Evolutionary conservation across 1,140 invertebrate genomes (phyloP).

Genomic region (Diorhabda sublineata): DNA sequence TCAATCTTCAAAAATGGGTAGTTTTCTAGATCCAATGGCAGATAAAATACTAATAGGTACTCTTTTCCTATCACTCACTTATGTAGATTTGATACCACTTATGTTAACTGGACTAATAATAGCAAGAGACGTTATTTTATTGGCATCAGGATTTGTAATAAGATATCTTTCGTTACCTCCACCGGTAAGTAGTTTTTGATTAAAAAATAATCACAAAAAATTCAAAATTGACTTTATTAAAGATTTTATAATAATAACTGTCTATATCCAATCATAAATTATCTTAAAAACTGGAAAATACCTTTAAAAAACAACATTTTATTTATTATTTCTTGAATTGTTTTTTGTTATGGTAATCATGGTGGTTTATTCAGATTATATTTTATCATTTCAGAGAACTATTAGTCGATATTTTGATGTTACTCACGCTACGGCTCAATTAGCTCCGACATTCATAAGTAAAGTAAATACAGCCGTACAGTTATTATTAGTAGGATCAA

Average conservation of each 20-base stretch:
- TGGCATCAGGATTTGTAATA: constrained; percentile 80
- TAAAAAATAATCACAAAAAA: too few relatives aligned
- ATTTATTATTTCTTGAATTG: too few relatives aligned
- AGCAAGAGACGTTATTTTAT: constrained; percentile 75
- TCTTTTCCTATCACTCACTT: constrained; percentile 82
- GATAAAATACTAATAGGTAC: constrained; percentile 92
- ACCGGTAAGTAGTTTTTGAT: constrained; percentile 61
- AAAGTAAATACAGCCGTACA: constrained; percentile 93
- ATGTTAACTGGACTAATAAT: constrained; percentile 81
- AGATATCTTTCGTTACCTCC: constrained; percentile 84
- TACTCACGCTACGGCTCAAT: constrained; percentile 82
- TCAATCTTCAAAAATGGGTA: constrained; percentile 88
- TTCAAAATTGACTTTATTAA: too few relatives aligned
- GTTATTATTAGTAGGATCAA: constrained; percentile 71
- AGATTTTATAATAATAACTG: too few relatives aligned
- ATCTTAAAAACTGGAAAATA: too few relatives aligned
- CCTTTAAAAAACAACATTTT: too few relatives aligned
- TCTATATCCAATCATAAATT: too few relatives aligned
- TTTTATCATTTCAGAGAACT: constrained; percentile 65
- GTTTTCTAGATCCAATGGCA: constrained; percentile 95
- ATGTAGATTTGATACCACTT: constrained; percentile 80
- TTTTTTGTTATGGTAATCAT: too few relatives aligned
- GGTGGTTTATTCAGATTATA: too few relatives aligned
- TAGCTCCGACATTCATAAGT: constrained; percentile 85
- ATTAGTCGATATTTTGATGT: constrained; percentile 86